Evolutionary conservation across 2,888 invertebrate genomes (phyloP).

Genomic region (Aspidiotus destructor): DNA sequence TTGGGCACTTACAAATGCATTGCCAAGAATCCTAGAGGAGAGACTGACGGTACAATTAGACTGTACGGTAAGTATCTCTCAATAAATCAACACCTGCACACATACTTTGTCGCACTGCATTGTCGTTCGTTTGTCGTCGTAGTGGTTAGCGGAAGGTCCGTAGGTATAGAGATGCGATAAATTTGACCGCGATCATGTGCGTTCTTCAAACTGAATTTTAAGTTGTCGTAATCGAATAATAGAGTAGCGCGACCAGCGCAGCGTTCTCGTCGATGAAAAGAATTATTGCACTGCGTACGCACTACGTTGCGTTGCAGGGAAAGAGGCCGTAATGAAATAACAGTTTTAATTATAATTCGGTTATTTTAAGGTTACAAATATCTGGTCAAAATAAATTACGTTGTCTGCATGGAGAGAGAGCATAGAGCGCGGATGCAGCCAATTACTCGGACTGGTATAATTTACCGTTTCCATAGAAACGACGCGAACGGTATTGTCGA

Average conservation of each 20-base stretch:
- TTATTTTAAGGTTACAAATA: constrained; percentile 29
- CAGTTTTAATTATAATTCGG: constrained; percentile 29
- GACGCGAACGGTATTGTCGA: constrained; percentile 3
- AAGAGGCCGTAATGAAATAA: constrained; percentile 28
- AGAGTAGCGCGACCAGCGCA: neutral
- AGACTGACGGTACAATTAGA: constrained; percentile 79
- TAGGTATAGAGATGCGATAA: too few species aligned
- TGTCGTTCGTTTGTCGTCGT: too few species aligned
- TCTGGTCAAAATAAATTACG: constrained; percentile 30
- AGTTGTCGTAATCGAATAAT: too few species aligned
- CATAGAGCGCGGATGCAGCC: constrained; percentile 1
- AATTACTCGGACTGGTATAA: constrained; percentile 11
- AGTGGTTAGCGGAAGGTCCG: too few species aligned
- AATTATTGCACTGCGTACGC: too few species aligned
- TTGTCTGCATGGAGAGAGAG: constrained; percentile 14
- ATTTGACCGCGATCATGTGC: too few species aligned
- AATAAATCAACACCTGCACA: too few species aligned
- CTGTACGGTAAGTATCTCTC: constrained; percentile 65
- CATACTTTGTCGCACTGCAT: too few species aligned
- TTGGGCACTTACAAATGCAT: constrained; percentile 81
- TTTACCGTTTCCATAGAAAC: constrained; percentile 28
- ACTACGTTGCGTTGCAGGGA: neutral
- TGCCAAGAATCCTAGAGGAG: constrained; percentile 81
- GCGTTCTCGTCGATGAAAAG: neutral
- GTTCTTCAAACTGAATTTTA: too few species aligned